Percentiles rank a stretch among this genome's conserved stretches.
Evolutionary conservation across 2,888 invertebrate species (phyloP).

Genomic region (Thera britannica): DNA sequence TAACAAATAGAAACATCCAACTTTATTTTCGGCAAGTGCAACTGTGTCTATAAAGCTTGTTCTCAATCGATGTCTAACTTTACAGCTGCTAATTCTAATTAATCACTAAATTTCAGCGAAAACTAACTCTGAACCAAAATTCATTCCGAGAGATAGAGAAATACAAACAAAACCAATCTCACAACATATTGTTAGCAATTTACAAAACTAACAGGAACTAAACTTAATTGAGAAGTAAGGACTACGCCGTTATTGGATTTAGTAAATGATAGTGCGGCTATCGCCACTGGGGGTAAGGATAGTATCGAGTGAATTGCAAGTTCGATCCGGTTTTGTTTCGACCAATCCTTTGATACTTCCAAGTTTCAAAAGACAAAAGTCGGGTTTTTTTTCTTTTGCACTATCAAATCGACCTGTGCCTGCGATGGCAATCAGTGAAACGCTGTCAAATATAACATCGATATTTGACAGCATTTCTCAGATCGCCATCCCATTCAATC

Average conservation of each 20-base stretch:
- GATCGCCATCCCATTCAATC: too few species aligned
- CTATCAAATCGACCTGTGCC: too few species aligned
- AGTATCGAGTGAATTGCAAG: not conserved
- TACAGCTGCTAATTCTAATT: constrained; percentile 17
- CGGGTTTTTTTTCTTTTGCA: too few species aligned
- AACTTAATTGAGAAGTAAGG: constrained; percentile 53
- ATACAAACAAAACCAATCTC: constrained; percentile 46
- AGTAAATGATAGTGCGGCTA: constrained; percentile 51
- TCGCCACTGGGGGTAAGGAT: constrained; percentile 37
- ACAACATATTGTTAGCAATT: constrained; percentile 44
- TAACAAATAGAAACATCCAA: not conserved
- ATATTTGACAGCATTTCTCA: too few species aligned
- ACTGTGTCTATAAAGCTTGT: not conserved
- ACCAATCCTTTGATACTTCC: too few species aligned
- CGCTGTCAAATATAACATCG: too few species aligned
- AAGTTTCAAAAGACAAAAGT: too few species aligned
- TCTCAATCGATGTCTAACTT: not conserved
- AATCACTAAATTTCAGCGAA: constrained; percentile 23
- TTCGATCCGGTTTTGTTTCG: not conserved
- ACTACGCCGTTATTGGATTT: constrained; percentile 62
- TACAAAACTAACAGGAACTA: constrained; percentile 50
- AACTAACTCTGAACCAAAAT: constrained; percentile 22
- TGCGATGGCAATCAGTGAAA: too few species aligned
- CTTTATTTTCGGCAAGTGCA: not conserved
- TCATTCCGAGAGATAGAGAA: constrained; percentile 27